Conservation (phyloP, 2,888 invertebrate species). For the Mimachlamys varia region DNA sequence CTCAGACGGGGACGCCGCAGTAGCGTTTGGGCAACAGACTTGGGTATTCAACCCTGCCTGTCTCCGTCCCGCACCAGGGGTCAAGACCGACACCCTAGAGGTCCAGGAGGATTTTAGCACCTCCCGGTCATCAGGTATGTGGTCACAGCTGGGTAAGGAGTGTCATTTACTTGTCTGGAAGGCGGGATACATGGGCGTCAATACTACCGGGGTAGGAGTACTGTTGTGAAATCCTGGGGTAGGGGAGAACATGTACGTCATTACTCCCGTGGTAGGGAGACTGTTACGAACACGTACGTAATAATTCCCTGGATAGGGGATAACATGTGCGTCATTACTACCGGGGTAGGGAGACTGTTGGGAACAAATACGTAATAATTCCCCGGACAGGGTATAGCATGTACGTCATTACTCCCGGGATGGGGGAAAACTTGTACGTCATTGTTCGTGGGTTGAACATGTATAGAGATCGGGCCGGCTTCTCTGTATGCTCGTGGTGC, state of each 20-base stretch:
- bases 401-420: no score
- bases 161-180: neutral
- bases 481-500: no score
- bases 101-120: neutral
- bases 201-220: neutral
- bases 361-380: no score
- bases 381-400: no score
- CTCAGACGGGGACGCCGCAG: conserved; percentile 91
- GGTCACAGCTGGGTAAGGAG: neutral
- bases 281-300: no score
- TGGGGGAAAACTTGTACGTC: no score
- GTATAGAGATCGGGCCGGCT: no score
- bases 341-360: no score
- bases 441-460: no score
- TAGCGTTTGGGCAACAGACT: conserved; percentile 89
- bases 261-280: neutral
- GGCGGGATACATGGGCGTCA: neutral
- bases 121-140: neutral
- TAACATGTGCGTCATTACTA: no score
- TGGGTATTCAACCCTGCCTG: conserved; percentile 93
- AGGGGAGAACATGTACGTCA: neutral
- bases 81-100: conserved; percentile 84
- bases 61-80: conserved; percentile 83
- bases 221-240: neutral
- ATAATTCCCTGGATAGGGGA: no score